phyloP scores from a whole-genome alignment of 1,140 invertebrate species.

The Atta texana region DNA sequence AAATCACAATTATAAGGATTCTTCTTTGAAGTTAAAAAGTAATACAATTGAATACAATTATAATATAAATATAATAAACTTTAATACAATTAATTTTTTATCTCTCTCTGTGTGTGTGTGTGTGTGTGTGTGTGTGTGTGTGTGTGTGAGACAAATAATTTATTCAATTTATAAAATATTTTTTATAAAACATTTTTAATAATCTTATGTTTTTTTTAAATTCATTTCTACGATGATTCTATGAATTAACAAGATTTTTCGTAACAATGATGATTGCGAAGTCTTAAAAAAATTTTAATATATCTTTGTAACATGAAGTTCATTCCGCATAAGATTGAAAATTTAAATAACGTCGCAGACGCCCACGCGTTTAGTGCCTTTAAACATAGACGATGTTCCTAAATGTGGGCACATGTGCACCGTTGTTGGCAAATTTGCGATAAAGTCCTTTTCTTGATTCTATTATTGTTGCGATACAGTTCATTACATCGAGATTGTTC shows the following conservation, averaged over 20 bases:
- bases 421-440: slow-evolving; percentile 18
- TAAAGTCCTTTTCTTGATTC: background rate
- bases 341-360: slow-evolving; percentile 13
- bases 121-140: too few relatives aligned
- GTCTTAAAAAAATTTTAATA: background rate
- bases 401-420: slow-evolving; percentile 11
- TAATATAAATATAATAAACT: too few relatives aligned
- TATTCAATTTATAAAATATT: background rate
- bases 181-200: background rate
- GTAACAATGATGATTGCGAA: background rate
- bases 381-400: background rate
- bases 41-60: background rate
- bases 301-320: background rate
- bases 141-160: background rate
- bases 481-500: slow-evolving; percentile 14
- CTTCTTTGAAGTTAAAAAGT: background rate
- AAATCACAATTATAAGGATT: background rate
- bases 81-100: background rate
- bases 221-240: background rate
- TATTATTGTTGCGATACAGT: background rate
- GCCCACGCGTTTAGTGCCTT: background rate
- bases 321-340: background rate
- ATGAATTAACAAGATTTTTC: too few relatives aligned
- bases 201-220: background rate
- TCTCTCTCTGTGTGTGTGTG: too few relatives aligned